phyloP scores from a whole-genome alignment of 2,888 invertebrate genomes.

The Stramonita haemastoma region DNA sequence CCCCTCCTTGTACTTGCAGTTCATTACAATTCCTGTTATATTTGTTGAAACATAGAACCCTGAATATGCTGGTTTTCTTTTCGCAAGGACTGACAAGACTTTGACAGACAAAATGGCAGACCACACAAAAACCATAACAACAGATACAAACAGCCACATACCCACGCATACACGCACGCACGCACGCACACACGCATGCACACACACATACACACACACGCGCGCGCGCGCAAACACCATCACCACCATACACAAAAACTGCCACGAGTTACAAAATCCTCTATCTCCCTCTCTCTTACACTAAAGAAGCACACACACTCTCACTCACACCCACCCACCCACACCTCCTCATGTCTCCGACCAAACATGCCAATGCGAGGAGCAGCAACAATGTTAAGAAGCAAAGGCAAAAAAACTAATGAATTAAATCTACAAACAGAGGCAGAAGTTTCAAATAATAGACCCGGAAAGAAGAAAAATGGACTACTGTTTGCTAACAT shows the following conservation, averaged over 20 bases:
- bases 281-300: no score
- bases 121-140: neutral
- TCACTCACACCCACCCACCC: neutral
- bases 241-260: neutral
- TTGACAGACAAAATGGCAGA: neutral
- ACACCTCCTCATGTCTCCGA: neutral
- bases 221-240: neutral
- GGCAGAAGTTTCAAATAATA: no score
- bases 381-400: no score
- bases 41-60: no score
- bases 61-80: no score
- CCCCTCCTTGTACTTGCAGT: neutral
- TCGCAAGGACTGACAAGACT: no score
- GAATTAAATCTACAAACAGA: no score
- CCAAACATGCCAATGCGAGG: no score
- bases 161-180: neutral
- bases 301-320: neutral
- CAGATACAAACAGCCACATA: neutral
- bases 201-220: constrained; percentile 3
- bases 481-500: no score
- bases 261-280: neutral
- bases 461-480: no score
- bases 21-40: no score
- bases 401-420: no score
- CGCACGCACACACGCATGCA: neutral